Conservation (phyloP, 2,797 vertebrate species). For the Pangasius mekongensis region DNA sequence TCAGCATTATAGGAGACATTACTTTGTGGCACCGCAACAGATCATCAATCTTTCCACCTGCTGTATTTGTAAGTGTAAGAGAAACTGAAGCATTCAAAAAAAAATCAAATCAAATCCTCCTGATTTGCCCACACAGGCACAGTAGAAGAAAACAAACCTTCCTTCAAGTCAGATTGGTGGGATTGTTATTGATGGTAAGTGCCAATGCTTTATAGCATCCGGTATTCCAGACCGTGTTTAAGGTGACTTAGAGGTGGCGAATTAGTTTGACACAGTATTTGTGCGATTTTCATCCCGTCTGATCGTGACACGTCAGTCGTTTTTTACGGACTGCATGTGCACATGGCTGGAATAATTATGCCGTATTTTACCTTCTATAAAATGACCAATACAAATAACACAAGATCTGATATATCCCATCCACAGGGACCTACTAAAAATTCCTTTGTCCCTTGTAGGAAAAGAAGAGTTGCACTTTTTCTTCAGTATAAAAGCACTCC, state of each 20-base stretch:
- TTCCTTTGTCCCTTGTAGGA: not conserved
- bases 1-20: constrained; percentile 64
- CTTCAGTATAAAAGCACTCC: not conserved
- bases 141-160: not conserved
- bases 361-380: not conserved
- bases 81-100: constrained; percentile 17
- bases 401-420: not conserved
- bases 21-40: constrained; percentile 50
- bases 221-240: not conserved
- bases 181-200: not conserved
- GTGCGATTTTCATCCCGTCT: too few species aligned
- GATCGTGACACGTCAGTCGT: not conserved
- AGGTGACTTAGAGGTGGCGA: not conserved
- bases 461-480: not conserved
- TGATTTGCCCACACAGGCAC: not conserved
- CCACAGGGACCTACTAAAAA: not conserved
- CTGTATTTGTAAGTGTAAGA: constrained; percentile 32
- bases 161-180: not conserved
- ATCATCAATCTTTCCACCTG: constrained; percentile 49
- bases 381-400: not conserved
- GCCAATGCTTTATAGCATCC: not conserved
- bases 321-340: too few species aligned
- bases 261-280: not conserved
- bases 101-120: not conserved
- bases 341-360: too few species aligned